Evolutionary conservation across 2,888 invertebrate genomes (phyloP).

Genomic region (Agriotes lineatus): DNA sequence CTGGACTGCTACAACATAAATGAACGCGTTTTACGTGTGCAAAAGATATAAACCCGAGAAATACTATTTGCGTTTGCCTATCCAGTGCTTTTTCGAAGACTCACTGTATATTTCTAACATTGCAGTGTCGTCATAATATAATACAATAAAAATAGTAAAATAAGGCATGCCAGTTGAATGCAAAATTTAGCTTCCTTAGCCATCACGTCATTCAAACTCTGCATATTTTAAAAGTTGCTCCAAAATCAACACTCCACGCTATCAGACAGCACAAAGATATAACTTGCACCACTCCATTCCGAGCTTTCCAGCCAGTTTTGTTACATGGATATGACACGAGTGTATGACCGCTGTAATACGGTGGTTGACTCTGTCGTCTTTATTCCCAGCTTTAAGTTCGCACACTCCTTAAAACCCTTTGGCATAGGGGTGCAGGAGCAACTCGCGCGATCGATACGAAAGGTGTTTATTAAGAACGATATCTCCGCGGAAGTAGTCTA

Average conservation of each 20-base stretch:
- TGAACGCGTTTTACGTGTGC: too few relatives aligned
- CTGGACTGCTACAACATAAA: too few relatives aligned
- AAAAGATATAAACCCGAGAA: too few relatives aligned
- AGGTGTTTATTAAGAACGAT: constrained; percentile 39
- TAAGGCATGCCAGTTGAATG: too few relatives aligned
- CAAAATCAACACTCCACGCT: constrained; percentile 12
- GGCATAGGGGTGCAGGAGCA: not conserved
- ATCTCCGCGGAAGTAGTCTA: constrained; percentile 28
- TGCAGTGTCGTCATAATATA: too few relatives aligned
- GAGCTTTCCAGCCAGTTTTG: constrained; percentile 14
- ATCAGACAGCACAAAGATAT: constrained; percentile 14
- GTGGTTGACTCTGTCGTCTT: constrained; percentile 33
- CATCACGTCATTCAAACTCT: too few relatives aligned
- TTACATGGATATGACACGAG: constrained; percentile 28
- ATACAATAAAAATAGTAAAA: too few relatives aligned
- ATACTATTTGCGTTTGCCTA: too few relatives aligned
- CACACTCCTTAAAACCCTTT: constrained; percentile 18
- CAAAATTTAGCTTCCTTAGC: too few relatives aligned
- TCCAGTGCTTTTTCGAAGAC: too few relatives aligned
- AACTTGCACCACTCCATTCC: constrained; percentile 20
- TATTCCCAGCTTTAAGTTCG: constrained; percentile 2
- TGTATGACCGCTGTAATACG: constrained; percentile 31
- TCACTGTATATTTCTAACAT: too few relatives aligned
- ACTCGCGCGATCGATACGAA: constrained; percentile 29
- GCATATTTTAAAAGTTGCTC: constrained; percentile 1